phyloP scores from a whole-genome alignment of 2,888 invertebrate genomes.

The Eristalinus aeneus region DNA sequence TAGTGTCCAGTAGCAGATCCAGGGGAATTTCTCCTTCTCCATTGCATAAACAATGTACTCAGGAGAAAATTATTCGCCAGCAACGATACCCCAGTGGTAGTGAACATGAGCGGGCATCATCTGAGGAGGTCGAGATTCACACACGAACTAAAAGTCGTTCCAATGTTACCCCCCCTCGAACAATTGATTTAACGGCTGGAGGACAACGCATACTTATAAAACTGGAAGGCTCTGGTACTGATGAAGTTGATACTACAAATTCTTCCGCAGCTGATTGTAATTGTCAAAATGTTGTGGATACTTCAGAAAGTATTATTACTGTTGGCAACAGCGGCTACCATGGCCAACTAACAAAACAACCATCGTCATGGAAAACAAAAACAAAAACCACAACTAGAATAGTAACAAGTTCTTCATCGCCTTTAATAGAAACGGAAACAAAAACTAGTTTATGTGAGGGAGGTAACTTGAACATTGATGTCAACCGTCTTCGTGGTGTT shows the following conservation, averaged over 20 bases:
- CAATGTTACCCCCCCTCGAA: conserved; percentile 76
- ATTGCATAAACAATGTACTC: conserved; percentile 79
- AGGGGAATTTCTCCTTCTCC: conserved; percentile 66
- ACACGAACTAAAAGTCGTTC: conserved; percentile 71
- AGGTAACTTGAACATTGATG: conserved; percentile 55
- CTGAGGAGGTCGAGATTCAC: conserved; percentile 40
- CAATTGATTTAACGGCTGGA: conserved; percentile 78
- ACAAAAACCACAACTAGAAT: conserved; percentile 75
- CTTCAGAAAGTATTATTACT: conserved; percentile 68
- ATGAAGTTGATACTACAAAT: conserved; percentile 72
- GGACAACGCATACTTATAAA: conserved; percentile 77
- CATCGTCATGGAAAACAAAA: conserved; percentile 72
- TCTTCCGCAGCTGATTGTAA: conserved; percentile 74
- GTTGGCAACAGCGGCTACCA: conserved; percentile 68
- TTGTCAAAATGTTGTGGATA: conserved; percentile 70
- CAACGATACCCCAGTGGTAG: conserved; percentile 57
- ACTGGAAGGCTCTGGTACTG: conserved; percentile 72
- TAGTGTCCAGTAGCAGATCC: conserved; percentile 75
- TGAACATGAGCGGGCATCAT: conserved; percentile 34
- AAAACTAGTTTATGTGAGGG: conserved; percentile 61
- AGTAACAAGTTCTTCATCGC: conserved; percentile 63
- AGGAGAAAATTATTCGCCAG: conserved; percentile 44
- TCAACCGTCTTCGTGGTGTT: conserved; percentile 39
- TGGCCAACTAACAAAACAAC: conserved; percentile 68
- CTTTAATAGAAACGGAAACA: conserved; percentile 61